These are phyloP conservation scores for Exocentrus adspersus DNA, from an alignment of 2,888 invertebrate species.

Conservation along the genomic window DNA sequence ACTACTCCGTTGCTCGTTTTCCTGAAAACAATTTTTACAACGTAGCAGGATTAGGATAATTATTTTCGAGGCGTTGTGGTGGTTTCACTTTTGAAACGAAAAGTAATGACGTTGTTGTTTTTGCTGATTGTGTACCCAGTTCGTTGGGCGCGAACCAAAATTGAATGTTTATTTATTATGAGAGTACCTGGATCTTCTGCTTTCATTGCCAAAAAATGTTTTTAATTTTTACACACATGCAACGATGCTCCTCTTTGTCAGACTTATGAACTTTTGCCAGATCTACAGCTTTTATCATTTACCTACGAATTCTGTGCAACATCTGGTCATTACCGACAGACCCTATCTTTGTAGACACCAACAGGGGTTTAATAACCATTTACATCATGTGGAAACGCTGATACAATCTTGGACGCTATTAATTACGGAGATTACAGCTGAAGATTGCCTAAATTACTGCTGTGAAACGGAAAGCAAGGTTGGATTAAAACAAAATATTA, in stretches of 20 bases:
- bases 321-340: not conserved
- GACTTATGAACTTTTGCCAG: no score
- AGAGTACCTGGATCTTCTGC: no score
- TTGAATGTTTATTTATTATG: no score
- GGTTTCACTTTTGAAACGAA: not conserved
- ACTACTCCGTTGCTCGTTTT: conserved; percentile 1
- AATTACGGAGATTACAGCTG: not conserved
- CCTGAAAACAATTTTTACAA: conserved; percentile 18
- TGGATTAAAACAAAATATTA: not conserved
- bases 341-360: not conserved
- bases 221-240: no score
- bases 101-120: no score
- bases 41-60: not conserved
- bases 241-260: no score
- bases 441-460: not conserved
- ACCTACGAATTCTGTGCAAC: not conserved
- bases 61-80: not conserved
- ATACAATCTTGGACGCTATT: not conserved
- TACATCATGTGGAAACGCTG: not conserved
- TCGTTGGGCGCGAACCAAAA: no score
- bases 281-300: not conserved
- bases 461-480: not conserved
- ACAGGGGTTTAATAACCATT: not conserved
- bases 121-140: no score
- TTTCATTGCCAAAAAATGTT: no score